Conservation (phyloP, 2,888 invertebrate species). For the Fragum sueziense region DNA sequence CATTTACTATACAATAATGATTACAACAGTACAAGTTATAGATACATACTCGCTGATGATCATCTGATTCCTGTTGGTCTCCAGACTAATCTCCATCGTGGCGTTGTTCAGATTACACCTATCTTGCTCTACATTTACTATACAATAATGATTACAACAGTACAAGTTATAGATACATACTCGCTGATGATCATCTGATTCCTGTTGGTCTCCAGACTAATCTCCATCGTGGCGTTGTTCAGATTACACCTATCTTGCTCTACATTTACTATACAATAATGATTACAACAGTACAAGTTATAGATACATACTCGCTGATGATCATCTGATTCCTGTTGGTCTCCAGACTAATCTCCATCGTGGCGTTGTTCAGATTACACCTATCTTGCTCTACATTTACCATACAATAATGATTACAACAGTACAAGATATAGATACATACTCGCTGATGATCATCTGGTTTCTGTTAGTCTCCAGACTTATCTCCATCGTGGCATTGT, state of each 20-base stretch:
- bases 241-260: too few relatives aligned
- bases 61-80: conserved; percentile 93
- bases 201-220: conserved; percentile 93
- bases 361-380: conserved; percentile 94
- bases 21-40: too few relatives aligned
- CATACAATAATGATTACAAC: too few relatives aligned
- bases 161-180: conserved; percentile 81
- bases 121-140: too few relatives aligned
- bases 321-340: conserved; percentile 94
- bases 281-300: too few relatives aligned
- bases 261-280: too few relatives aligned
- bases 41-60: conserved; percentile 89
- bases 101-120: conserved; percentile 96
- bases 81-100: conserved; percentile 92
- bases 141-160: too few relatives aligned
- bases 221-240: conserved; percentile 93
- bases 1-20: too few relatives aligned
- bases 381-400: too few relatives aligned
- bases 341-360: conserved; percentile 93
- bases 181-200: conserved; percentile 94
- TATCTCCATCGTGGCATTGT: conserved; percentile 92
- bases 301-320: conserved; percentile 88
- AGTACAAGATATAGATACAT: conserved; percentile 60
- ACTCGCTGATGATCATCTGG: conserved; percentile 93
- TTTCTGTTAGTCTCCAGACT: conserved; percentile 95